A percentile compares a stretch with the other conserved stretches of the same genome.
These are phyloP conservation scores for Rhadina sibilatrix DNA, from an alignment of 2,113 vertebrate genomes.

Conservation along the genomic window DNA sequence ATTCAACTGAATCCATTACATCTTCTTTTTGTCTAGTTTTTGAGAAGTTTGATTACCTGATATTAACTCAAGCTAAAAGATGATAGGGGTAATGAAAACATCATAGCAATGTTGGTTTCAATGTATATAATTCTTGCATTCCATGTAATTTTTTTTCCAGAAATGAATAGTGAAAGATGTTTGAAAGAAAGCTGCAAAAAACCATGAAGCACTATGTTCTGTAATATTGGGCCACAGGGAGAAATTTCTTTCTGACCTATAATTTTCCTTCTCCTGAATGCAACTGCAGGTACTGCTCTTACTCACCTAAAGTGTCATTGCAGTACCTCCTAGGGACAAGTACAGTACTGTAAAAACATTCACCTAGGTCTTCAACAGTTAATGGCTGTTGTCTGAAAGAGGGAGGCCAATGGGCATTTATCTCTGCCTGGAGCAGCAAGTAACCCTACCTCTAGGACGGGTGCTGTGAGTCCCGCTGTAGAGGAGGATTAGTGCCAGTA, in stretches of 20 bases:
- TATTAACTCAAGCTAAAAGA: background rate
- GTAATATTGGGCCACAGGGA: constrained; percentile 24
- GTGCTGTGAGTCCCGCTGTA: background rate
- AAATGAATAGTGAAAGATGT: background rate
- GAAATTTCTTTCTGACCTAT: constrained; percentile 44
- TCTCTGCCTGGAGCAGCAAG: constrained; percentile 3
- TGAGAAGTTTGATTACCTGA: background rate
- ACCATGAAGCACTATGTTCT: background rate
- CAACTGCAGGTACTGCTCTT: background rate
- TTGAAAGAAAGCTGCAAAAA: constrained; percentile 24
- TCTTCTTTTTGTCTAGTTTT: background rate
- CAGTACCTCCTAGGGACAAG: constrained; percentile 37
- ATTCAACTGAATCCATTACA: background rate
- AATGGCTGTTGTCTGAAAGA: constrained; percentile 10
- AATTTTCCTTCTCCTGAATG: constrained; percentile 34
- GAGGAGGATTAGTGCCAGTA: background rate
- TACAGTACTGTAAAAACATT: background rate
- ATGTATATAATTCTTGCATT: background rate
- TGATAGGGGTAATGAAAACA: background rate
- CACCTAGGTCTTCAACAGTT: background rate
- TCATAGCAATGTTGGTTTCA: background rate
- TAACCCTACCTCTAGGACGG: background rate
- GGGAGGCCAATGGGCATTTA: background rate
- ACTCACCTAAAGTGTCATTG: constrained; percentile 27
- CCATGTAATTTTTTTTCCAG: background rate